Base-by-base conservation (phyloP, 2,888 invertebrate genomes). In the Phyto melanocephala region DNA sequence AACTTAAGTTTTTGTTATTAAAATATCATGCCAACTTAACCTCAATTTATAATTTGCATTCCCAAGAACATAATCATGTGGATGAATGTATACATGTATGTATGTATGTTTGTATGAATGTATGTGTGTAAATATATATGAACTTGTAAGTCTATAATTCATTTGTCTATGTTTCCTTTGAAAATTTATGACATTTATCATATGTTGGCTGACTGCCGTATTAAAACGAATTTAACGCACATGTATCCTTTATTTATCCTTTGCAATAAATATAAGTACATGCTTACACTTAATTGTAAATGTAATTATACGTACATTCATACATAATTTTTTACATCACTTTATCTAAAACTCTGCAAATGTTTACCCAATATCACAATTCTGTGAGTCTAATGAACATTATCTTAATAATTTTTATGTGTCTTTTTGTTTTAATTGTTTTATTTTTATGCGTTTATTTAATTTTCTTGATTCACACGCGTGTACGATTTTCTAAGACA, bases 381-480 rank as follows among this genome's bases (percentile, higher is more conserved):
- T 42, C 58, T 20, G 42, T 52, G 37, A 13, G 54, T 35, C 60
- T 65, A 74, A 67, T 67, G 20, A 60, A 71, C 62, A 82, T 82
- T 76, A 71, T 79, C 75, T 71, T 63, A 45, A 71, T 79, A 79
- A 67, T 76, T 70, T 72, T 71, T 71, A 82, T 82, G 82, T 75
- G 75, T 72, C 78, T 82, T 82, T 71, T 79, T 82, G 78, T 79
- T 76, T 79, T 82, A 82, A 82, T 82, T 82, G 75, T 82, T 78
- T 82, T 79, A 68, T 76, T 68, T 67, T 68, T 8, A 60, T 76
- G 47, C 37, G 50, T 76, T 67, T 50, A 22, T 67, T 52, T 28
- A 5, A 17, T 76, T 60, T 52, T 60, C 33, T 1, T 35, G 33
- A 52, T 60, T 42, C 13, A 77, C 60, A 77, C 60, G 37, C 35